These are phyloP conservation scores for Theocolax elegans DNA, from an alignment of 1,140 invertebrate genomes.

Conservation along the genomic window DNA sequence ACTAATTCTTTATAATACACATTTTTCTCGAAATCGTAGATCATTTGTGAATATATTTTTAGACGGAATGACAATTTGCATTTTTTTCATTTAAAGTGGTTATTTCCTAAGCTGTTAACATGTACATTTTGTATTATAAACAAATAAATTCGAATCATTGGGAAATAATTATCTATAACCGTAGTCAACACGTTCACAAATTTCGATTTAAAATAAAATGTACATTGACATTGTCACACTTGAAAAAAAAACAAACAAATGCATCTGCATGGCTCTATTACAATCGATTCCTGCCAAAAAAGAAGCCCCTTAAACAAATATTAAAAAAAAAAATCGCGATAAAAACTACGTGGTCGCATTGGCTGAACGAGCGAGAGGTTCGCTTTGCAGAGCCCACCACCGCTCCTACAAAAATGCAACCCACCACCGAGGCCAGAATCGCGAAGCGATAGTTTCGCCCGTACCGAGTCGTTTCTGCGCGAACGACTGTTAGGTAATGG, in stretches of 20 bases:
- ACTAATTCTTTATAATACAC: slow-evolving; percentile 22
- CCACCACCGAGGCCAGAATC: slow-evolving; percentile 58
- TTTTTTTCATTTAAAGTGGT: too few species aligned
- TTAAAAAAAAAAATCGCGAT: not conserved
- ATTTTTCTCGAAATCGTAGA: too few species aligned
- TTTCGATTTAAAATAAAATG: too few species aligned
- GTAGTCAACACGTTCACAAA: too few species aligned
- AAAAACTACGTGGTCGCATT: slow-evolving; percentile 42
- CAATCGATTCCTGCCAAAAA: not conserved
- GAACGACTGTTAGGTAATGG: slow-evolving; percentile 45
- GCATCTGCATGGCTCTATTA: slow-evolving; percentile 28
- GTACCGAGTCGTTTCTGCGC: slow-evolving; percentile 55
- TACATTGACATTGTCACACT: too few species aligned
- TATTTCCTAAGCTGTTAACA: too few species aligned
- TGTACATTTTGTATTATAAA: too few species aligned
- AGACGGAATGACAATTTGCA: too few species aligned
- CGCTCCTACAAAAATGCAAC: slow-evolving; percentile 51
- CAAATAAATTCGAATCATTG: too few species aligned
- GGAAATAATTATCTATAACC: too few species aligned
- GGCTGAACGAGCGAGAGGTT: slow-evolving; percentile 55
- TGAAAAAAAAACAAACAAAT: too few species aligned
- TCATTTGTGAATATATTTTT: too few species aligned
- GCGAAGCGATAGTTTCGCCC: slow-evolving; percentile 58
- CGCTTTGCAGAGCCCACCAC: slow-evolving; percentile 64
- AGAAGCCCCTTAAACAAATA: not conserved